These are phyloP conservation scores for Polietes domitor DNA, from an alignment of 2,888 invertebrate genomes.

Conservation along the genomic window DNA sequence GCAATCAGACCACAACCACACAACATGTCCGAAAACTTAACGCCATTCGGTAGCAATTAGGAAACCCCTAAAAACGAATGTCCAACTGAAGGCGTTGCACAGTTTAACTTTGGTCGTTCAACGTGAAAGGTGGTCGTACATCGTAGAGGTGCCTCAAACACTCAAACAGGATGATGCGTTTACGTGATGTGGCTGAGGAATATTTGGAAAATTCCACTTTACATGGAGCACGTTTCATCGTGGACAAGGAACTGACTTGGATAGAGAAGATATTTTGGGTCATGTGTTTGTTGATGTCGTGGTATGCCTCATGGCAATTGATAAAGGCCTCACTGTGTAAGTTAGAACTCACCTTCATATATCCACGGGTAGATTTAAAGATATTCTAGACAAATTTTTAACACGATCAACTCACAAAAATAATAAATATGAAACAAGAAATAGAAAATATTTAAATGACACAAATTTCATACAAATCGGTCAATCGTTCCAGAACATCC, in stretches of 20 bases:
- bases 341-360: too few relatives aligned
- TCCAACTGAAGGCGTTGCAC: background rate
- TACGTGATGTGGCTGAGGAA: conserved; percentile 81
- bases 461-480: too few relatives aligned
- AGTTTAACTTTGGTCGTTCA: conserved; percentile 36
- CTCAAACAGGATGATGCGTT: conserved; percentile 69
- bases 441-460: too few relatives aligned
- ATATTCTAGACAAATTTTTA: too few relatives aligned
- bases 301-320: conserved; percentile 86
- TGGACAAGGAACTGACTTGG: conserved; percentile 83
- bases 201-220: conserved; percentile 86
- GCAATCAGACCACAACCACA: background rate
- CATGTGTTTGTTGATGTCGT: conserved; percentile 84
- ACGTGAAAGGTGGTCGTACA: background rate
- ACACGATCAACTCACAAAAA: too few relatives aligned
- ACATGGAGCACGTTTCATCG: conserved; percentile 87
- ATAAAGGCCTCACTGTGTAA: conserved; percentile 83
- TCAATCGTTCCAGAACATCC: too few relatives aligned
- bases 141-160: background rate
- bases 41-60: conserved; percentile 29
- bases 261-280: conserved; percentile 86
- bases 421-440: too few relatives aligned
- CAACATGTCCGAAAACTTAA: background rate
- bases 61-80: background rate
- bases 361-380: too few relatives aligned